Percentiles rank a stretch among this genome's conserved stretches.
phyloP scores from a whole-genome alignment of 2,113 vertebrate species.

The Drymodes brunneopygia region DNA sequence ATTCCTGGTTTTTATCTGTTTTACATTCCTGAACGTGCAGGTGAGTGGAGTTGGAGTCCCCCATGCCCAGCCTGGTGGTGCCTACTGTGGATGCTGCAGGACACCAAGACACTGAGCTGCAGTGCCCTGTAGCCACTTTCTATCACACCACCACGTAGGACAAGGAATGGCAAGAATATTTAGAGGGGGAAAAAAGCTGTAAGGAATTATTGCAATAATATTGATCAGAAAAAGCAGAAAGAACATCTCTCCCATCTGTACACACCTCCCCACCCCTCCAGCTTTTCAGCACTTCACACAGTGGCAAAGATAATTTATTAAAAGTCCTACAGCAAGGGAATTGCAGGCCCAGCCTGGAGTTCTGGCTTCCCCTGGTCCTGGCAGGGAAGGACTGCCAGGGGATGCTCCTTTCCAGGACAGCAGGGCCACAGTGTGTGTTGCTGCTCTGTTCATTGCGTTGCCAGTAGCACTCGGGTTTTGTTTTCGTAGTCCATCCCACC shows the following conservation, averaged over 20 bases:
- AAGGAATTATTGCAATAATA: background rate
- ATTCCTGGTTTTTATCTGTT: background rate
- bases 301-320: conserved; percentile 20
- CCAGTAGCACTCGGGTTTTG: background rate
- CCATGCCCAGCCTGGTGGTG: rapidly evolving
- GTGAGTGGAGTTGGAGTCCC: background rate
- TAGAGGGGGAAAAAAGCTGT: rapidly evolving
- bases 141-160: rapidly evolving
- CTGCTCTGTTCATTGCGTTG: background rate
- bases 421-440: rapidly evolving
- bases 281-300: conserved; percentile 36
- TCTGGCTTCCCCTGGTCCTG: background rate
- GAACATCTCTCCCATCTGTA: background rate
- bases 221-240: background rate
- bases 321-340: background rate
- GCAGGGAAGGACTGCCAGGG: background rate
- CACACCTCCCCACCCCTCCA: background rate
- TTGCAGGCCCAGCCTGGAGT: background rate
- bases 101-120: background rate
- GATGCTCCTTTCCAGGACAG: background rate
- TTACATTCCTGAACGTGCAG: background rate
- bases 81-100: background rate
- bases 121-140: background rate
- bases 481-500: background rate
- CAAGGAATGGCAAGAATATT: background rate